These are phyloP conservation scores for Myiopsitta monachus DNA, from an alignment of 2,113 vertebrate species.

Conservation along the genomic window DNA sequence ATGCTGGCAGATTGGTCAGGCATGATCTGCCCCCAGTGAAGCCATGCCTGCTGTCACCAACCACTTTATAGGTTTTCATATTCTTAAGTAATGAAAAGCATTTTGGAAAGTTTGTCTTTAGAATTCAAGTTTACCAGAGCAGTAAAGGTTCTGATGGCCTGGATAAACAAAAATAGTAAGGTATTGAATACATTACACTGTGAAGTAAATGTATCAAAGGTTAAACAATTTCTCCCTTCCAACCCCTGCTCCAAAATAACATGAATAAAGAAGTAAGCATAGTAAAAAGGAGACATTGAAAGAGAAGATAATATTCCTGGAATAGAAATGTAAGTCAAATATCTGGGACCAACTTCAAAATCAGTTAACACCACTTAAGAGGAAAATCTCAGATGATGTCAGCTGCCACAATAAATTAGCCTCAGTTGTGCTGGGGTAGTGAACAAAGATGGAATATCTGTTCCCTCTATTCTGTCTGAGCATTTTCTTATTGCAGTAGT, in stretches of 20 bases:
- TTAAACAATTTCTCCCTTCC: neutral
- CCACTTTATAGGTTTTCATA: neutral
- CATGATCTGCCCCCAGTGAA: neutral
- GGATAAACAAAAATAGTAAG: neutral
- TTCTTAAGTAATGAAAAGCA: neutral
- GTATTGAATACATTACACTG: neutral
- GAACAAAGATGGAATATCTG: neutral
- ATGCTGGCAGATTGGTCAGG: neutral
- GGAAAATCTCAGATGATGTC: neutral
- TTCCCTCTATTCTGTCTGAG: accelerated
- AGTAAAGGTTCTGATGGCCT: neutral
- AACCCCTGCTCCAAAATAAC: neutral
- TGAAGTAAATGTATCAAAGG: neutral
- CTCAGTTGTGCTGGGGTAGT: neutral
- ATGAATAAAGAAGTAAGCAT: neutral
- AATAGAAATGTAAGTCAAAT: neutral
- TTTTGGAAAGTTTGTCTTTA: neutral
- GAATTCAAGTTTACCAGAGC: neutral
- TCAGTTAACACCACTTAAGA: neutral
- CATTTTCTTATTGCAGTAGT: neutral
- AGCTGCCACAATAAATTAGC: neutral
- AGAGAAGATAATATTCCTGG: neutral
- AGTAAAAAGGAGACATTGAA: neutral
- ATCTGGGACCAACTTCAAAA: neutral
- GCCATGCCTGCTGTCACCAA: neutral